These are phyloP conservation scores for Cheilosia vulpina DNA, from an alignment of 2,888 invertebrate species.

Conservation along the genomic window DNA sequence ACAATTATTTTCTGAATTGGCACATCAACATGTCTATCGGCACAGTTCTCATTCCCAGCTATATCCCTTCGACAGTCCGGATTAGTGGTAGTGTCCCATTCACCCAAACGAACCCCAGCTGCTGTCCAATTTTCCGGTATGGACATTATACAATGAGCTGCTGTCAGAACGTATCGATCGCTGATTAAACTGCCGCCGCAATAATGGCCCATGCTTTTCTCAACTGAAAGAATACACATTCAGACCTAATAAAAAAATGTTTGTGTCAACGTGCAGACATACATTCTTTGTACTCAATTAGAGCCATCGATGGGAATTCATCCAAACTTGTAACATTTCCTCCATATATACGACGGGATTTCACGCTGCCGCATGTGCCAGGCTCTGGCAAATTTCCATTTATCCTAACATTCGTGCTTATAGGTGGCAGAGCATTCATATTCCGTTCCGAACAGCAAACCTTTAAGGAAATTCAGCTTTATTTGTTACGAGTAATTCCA, in stretches of 20 bases:
- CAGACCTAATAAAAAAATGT: neutral
- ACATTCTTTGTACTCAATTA: constrained; percentile 84
- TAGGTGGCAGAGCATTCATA: constrained; percentile 53
- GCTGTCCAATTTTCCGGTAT: constrained; percentile 87
- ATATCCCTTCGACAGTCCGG: constrained; percentile 79
- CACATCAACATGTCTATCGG: constrained; percentile 85
- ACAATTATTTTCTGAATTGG: constrained; percentile 86
- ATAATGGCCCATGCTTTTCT: constrained; percentile 84
- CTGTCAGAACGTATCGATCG: constrained; percentile 88
- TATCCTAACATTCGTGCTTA: constrained; percentile 40
- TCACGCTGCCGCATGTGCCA: constrained; percentile 85
- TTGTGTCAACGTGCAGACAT: neutral
- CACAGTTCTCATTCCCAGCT: constrained; percentile 84
- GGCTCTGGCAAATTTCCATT: constrained; percentile 82
- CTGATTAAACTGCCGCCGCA: constrained; percentile 90
- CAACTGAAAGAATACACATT: constrained; percentile 71
- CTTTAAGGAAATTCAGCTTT: constrained; percentile 61
- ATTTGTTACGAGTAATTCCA: neutral
- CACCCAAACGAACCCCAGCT: constrained; percentile 81
- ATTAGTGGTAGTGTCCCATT: constrained; percentile 80
- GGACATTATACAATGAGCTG: constrained; percentile 90
- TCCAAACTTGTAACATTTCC: constrained; percentile 86
- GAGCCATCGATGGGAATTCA: constrained; percentile 86
- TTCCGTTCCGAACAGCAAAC: constrained; percentile 79
- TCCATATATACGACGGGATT: constrained; percentile 86